A percentile compares a stretch with the other conserved stretches of the same genome.
These are phyloP conservation scores for Rhegmatorhina hoffmannsi DNA, from an alignment of 2,113 vertebrate genomes.

Conservation along the genomic window DNA sequence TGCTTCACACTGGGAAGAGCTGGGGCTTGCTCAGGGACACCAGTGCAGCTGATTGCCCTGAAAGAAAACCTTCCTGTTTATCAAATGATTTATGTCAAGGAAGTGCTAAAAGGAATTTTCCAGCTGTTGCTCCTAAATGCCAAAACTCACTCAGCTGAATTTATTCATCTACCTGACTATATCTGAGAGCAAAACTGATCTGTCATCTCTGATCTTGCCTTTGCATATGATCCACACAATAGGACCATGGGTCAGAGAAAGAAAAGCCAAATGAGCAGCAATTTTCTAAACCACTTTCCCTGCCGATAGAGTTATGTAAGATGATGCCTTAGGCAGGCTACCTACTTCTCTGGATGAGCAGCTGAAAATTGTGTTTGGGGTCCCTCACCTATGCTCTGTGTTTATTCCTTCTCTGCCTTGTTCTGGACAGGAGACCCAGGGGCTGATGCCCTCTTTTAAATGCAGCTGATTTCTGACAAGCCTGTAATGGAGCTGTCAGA, in stretches of 20 bases:
- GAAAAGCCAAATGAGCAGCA: conserved; percentile 36
- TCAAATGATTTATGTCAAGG: conserved; percentile 1
- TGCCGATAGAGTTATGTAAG: neutral
- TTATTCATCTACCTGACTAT: conserved; percentile 35
- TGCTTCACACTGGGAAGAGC: neutral
- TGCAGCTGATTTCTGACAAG: neutral
- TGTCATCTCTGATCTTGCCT: conserved; percentile 47
- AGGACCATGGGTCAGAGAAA: neutral
- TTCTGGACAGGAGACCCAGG: neutral
- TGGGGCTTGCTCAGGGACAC: neutral
- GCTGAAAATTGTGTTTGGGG: neutral
- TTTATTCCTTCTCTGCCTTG: neutral
- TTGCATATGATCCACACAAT: conserved; percentile 11
- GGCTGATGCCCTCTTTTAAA: neutral
- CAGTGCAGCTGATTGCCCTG: neutral
- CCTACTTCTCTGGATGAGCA: neutral
- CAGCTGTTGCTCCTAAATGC: conserved; percentile 44
- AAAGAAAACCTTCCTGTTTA: conserved; percentile 12
- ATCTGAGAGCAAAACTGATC: conserved; percentile 32
- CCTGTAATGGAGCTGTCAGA: neutral
- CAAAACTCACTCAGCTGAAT: conserved; percentile 21
- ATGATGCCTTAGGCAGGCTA: conserved; percentile 22
- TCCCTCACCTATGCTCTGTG: neutral
- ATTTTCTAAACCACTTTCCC: conserved; percentile 46
- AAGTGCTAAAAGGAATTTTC: conserved; percentile 51